Evolutionary conservation across 1,140 invertebrate species (phyloP).

Genomic region (Rhagoletis pomonella): DNA sequence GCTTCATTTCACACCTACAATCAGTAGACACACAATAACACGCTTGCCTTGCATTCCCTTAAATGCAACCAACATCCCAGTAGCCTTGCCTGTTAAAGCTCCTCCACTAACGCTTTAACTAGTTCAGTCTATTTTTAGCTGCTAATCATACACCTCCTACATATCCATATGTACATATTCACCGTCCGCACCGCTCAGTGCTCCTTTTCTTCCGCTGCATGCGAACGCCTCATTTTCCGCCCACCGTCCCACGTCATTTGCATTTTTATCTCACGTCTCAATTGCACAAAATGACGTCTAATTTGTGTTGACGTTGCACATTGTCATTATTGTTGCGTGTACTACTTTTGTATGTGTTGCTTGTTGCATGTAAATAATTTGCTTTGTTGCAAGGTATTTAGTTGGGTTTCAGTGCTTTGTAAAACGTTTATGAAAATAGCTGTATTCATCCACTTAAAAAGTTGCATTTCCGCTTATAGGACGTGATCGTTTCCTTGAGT

Average conservation of each 20-base stretch:
- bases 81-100: not conserved
- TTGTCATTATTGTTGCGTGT: not conserved
- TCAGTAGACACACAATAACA: not conserved
- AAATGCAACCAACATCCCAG: not conserved
- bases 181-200: not conserved
- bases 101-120: slow-evolving; percentile 6
- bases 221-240: not conserved
- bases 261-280: slow-evolving; percentile 49
- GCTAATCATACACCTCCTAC: not conserved
- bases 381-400: not conserved
- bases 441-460: not conserved
- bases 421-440: slow-evolving; percentile 18
- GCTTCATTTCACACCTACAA: not conserved
- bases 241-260: not conserved
- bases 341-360: not conserved
- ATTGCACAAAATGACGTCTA: slow-evolving; percentile 46
- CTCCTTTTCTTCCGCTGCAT: not conserved
- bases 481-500: not conserved
- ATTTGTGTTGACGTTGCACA: slow-evolving; percentile 50
- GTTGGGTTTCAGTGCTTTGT: not conserved
- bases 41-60: not conserved
- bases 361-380: slow-evolving; percentile 27
- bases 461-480: not conserved
- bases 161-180: not conserved
- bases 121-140: slow-evolving; percentile 31